phyloP scores from a whole-genome alignment of 2,797 vertebrate genomes.

The Channa striata region DNA sequence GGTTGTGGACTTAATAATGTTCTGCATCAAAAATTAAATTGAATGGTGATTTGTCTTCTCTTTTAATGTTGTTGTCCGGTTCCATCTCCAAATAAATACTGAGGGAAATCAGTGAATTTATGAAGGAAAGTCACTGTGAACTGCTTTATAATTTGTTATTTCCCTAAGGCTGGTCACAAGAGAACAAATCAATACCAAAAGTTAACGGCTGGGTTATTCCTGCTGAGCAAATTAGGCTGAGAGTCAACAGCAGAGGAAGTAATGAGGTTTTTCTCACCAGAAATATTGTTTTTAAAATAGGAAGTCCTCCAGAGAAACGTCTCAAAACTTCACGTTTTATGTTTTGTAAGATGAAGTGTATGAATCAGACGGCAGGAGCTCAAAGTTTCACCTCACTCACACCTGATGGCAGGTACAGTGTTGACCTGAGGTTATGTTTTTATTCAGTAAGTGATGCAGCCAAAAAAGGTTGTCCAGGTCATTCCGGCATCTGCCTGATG shows the following conservation, averaged over 20 bases:
- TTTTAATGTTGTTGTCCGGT: not conserved
- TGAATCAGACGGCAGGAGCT: not conserved
- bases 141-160: slow-evolving; percentile 36
- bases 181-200: slow-evolving; percentile 37
- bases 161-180: slow-evolving; percentile 38
- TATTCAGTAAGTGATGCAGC: not conserved
- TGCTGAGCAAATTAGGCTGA: slow-evolving; percentile 16
- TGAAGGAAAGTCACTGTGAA: slow-evolving; percentile 21
- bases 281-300: slow-evolving; percentile 24
- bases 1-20: not conserved
- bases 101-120: slow-evolving; percentile 1
- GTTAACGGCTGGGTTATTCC: slow-evolving; percentile 38
- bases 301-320: not conserved
- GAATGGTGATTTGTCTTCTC: not conserved
- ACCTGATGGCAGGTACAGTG: slow-evolving; percentile 25
- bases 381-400: slow-evolving; percentile 3
- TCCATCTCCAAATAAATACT: not conserved
- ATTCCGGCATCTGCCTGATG: slow-evolving; percentile 22
- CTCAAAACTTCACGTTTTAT: not conserved
- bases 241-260: slow-evolving; percentile 12
- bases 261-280: slow-evolving; percentile 22
- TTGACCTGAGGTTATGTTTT: not conserved
- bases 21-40: not conserved
- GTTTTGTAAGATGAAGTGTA: not conserved
- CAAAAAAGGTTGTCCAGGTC: not conserved